Base-by-base conservation (phyloP, 2,888 invertebrate genomes). In the Silvanus unidentatus region DNA sequence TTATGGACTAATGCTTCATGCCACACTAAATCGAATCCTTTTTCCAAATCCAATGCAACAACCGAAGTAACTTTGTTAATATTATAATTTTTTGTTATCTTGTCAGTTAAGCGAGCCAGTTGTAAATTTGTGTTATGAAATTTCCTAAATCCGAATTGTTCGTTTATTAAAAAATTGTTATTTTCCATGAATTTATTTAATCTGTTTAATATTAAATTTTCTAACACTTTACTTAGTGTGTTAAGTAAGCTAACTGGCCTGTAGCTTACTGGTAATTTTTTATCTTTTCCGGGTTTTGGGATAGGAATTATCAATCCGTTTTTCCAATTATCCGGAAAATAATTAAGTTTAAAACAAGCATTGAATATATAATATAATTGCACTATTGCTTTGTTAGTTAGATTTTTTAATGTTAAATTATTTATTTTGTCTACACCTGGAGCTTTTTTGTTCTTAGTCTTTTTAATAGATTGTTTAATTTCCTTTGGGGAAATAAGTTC, bases 181-280 rank as follows among this genome's bases (percentile, higher is more conserved):
- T 11, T 36, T 14, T 22, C 35, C n/a, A 35, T 10, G 11, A 14
- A 13, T 12, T 41, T 41, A 11, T n/a, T n/a, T n/a, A 30, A 10
- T 34, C 36, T 12, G 12, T 27, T 37, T 14, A 30, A 16, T 2
- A 41, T 41, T 12, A 38, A 28, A 14, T 29, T 43, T 43, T 43
- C 43, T 22, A 38, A 9, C 6, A 43, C 37, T 29, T 43, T 43
- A 9, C 22, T 15, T 1, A 43, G 38, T 10, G 12, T 13, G 13
- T 22, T 37, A 10, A 43, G 15, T 16, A 43, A 12, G 38, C 43
- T 43, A n/a, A 43, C 37, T 12, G 43, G 43, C 5, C 43, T 16
- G 28, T 43, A 43, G 29, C 13, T 43, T 4, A 9, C 14, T 43
- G 38, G 11, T 11, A 28, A 8, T 2, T 16, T 22, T 28, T 10